A percentile compares a stretch with the other conserved stretches of the same genome.
Evolutionary conservation across 2,888 invertebrate species (phyloP).

Genomic region (Meandrusa payeni): DNA sequence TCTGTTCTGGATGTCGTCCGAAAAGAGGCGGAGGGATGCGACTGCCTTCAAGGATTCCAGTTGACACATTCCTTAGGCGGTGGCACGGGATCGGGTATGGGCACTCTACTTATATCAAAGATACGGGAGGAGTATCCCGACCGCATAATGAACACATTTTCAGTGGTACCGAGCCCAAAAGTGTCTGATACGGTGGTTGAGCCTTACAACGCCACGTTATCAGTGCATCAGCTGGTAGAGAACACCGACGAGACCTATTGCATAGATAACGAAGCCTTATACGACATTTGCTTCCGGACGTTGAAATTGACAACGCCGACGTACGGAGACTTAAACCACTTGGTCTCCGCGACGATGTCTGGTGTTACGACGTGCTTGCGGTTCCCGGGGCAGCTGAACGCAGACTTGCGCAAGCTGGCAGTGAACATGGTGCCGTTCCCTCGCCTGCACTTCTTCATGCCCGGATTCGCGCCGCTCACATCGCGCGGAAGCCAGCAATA

Average conservation of each 20-base stretch:
- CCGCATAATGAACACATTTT: slow-evolving; percentile 86
- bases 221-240: slow-evolving; percentile 84
- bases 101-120: slow-evolving; percentile 85
- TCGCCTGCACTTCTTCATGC: slow-evolving; percentile 79
- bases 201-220: slow-evolving; percentile 86
- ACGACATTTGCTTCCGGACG: slow-evolving; percentile 89
- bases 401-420: slow-evolving; percentile 83
- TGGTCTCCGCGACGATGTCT: slow-evolving; percentile 68
- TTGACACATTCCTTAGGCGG: slow-evolving; percentile 86
- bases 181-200: slow-evolving; percentile 86
- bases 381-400: slow-evolving; percentile 79
- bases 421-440: slow-evolving; percentile 87
- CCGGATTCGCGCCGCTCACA: slow-evolving; percentile 84
- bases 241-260: slow-evolving; percentile 84
- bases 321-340: slow-evolving; percentile 87
- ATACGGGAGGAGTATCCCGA: slow-evolving; percentile 88
- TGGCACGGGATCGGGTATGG: slow-evolving; percentile 89
- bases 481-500: slow-evolving; percentile 93
- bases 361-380: slow-evolving; percentile 68
- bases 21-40: slow-evolving; percentile 84
- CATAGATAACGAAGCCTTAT: slow-evolving; percentile 88
- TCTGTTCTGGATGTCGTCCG: slow-evolving; percentile 80
- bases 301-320: slow-evolving; percentile 87
- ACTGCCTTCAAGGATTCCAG: slow-evolving; percentile 84
- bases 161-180: slow-evolving; percentile 87